Evolutionary conservation across 2,888 invertebrate genomes (phyloP), one percentile per base, ranked within the genome.

Genomic region (Bembecia ichneumoniformis): DNA sequence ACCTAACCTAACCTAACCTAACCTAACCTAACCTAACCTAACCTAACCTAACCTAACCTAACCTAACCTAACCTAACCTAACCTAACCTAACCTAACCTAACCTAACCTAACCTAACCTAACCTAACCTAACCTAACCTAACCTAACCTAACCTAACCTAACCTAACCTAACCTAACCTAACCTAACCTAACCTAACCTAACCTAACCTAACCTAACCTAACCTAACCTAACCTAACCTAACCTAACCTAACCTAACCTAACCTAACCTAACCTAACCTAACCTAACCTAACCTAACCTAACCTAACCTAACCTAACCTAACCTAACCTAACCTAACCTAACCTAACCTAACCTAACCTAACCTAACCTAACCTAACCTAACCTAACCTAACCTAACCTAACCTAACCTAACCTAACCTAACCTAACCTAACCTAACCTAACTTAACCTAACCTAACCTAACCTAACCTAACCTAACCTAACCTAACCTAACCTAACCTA

Each of bases 1-100:
- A 44, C 44, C 44, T 44, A 44, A 44, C 44, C 44, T 44, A 44
- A 44, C 44, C 44, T 44, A 44, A 44, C 44, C 44, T 44, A 44
- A 44, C 44, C 52, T 52, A 52, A 52, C 52, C 52, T 52, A 52
- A 52, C 52, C 51, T 51, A 53, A 51, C 53, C 53, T 51, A 53
- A 51, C 49, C 49, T 49, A 52, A 52, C 52, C 52, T 52, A 52
- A 52, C 52, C 52, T 52, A 52, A 52, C 52, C 53, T 53, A 55
- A 55, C 54, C 56, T 53, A 53, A 34, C 49, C 34, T 43, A 47
- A 40, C 17, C 20, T 48, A 48, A 48, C 43, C 51, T 49, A 49
- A 51, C 51, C 51, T 51, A 51, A 51, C 48, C 48, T 48, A 48
- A 48, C 48, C 48, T 48, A 48, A 48, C 47, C 51, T 47, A 47